These are phyloP conservation scores for Bothrops jararaca DNA, from an alignment of 2,113 vertebrate species.

Conservation along the genomic window DNA sequence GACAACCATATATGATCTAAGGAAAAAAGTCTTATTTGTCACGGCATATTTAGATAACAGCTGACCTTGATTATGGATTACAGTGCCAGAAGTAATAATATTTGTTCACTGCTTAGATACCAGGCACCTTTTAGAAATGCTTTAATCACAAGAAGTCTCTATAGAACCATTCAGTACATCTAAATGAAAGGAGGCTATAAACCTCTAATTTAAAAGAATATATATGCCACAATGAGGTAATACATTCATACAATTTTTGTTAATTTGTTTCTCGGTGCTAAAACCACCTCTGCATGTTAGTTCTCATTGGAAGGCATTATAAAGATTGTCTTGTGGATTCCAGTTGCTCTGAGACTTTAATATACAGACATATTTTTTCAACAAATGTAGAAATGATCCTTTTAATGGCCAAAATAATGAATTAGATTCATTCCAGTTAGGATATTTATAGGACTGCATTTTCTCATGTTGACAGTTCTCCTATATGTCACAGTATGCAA, in stretches of 20 bases:
- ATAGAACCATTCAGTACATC: background rate
- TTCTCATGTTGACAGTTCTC: background rate
- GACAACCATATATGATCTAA: background rate
- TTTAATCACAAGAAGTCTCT: background rate
- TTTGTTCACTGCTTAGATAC: slow-evolving; percentile 27
- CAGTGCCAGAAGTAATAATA: slow-evolving; percentile 22
- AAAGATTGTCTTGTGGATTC: background rate
- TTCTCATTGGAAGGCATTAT: background rate
- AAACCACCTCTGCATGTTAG: background rate
- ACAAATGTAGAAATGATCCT: background rate
- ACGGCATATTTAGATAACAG: slow-evolving; percentile 4
- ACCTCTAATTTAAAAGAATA: background rate
- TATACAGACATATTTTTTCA: background rate
- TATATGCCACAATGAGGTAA: background rate
- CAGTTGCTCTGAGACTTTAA: background rate
- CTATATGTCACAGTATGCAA: background rate
- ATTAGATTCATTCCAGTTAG: background rate
- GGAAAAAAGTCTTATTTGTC: slow-evolving; percentile 12
- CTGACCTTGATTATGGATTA: slow-evolving; percentile 1
- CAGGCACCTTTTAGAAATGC: slow-evolving; percentile 7
- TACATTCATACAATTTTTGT: background rate
- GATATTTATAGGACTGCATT: background rate
- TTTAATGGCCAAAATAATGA: background rate
- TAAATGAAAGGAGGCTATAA: background rate
- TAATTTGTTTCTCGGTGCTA: background rate